phyloP scores from a whole-genome alignment of 2,888 invertebrate species.

The Aspidiotus destructor region DNA sequence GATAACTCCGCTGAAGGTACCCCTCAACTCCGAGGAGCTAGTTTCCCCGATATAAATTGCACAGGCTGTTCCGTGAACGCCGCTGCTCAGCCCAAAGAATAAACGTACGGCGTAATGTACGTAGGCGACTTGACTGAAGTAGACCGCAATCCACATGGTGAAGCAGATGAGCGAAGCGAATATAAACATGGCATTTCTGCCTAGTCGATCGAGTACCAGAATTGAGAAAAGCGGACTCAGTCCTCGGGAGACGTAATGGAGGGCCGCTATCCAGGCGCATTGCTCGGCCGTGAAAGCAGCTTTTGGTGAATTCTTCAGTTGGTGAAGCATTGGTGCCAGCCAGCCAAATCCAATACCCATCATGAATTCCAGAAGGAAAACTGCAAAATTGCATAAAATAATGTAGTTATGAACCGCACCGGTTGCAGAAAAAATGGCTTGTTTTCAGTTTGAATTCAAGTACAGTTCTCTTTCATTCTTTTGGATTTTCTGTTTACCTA shows the following conservation, averaged over 20 bases:
- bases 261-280: conserved; percentile 3
- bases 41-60: conserved; percentile 37
- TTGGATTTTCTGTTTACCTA: too few species aligned
- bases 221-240: not conserved
- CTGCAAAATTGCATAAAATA: too few species aligned
- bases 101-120: conserved; percentile 35
- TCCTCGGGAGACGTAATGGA: conserved; percentile 10
- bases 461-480: too few species aligned
- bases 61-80: conserved; percentile 36
- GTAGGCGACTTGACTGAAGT: not conserved
- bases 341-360: not conserved
- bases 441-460: too few species aligned
- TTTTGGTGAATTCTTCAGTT: not conserved
- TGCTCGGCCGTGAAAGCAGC: conserved; percentile 9
- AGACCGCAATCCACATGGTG: conserved; percentile 5
- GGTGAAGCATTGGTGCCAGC: not conserved
- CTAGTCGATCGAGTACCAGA: not conserved
- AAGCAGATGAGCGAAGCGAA: not conserved
- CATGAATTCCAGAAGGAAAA: too few species aligned
- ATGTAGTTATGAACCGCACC: too few species aligned
- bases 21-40: conserved; percentile 35
- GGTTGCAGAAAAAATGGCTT: too few species aligned
- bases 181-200: conserved; percentile 6
- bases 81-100: conserved; percentile 37
- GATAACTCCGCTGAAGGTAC: conserved; percentile 36